Conservation (phyloP, 2,797 vertebrate genomes). For the Heteromormyrus szaboi region DNA sequence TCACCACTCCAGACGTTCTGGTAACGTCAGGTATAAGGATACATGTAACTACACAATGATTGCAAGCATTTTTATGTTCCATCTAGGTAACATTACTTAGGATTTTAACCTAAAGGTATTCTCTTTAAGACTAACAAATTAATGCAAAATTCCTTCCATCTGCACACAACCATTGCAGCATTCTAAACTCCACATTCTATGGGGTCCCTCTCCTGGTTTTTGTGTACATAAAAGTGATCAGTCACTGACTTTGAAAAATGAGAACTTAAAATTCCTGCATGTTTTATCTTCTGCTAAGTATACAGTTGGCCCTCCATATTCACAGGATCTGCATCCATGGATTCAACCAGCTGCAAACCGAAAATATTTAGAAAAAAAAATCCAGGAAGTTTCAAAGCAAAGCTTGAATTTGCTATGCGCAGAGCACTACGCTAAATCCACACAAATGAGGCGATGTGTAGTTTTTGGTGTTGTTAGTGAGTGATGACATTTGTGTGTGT, state of each 20-base stretch:
- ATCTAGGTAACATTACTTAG: neutral
- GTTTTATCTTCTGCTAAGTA: neutral
- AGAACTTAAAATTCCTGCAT: neutral
- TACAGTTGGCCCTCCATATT: neutral
- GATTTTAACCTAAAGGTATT: neutral
- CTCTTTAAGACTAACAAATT: neutral
- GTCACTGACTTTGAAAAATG: neutral
- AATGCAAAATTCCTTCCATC: neutral
- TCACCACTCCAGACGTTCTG: neutral
- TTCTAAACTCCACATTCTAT: neutral
- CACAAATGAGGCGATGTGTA: neutral
- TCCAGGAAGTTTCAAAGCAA: neutral
- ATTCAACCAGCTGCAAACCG: neutral
- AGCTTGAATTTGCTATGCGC: neutral
- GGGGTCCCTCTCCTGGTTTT: neutral
- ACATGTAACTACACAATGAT: neutral
- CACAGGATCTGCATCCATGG: neutral
- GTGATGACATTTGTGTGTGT: neutral
- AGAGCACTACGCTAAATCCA: neutral
- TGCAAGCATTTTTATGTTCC: neutral
- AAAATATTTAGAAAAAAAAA: neutral
- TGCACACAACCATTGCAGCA: neutral
- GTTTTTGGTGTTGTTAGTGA: neutral
- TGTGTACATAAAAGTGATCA: neutral
- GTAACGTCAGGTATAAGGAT: neutral